Evolutionary conservation across 2,888 invertebrate genomes (phyloP).

Genomic region (Chrysolina oricalcia): DNA sequence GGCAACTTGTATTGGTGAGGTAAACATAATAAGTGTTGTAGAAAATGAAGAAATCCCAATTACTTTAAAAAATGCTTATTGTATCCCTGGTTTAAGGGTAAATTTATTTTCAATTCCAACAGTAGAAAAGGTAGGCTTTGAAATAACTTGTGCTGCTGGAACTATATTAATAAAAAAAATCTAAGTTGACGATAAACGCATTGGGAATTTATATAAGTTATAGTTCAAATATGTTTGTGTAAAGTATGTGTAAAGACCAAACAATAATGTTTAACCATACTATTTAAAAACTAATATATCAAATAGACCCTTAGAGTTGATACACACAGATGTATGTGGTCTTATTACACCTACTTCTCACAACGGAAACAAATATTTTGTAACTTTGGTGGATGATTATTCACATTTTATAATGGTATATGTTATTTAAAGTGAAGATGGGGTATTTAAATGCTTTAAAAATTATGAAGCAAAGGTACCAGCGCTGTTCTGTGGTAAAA

Average conservation of each 20-base stretch:
- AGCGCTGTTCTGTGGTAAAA: background rate
- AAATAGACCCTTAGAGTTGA: background rate
- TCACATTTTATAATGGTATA: background rate
- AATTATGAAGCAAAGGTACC: constrained; percentile 24
- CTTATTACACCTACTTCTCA: background rate
- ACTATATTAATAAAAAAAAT: constrained; percentile 36
- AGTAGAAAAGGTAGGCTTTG: too few species aligned
- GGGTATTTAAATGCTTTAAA: constrained; percentile 29
- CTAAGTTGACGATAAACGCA: constrained; percentile 31
- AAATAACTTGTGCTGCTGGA: constrained; percentile 26
- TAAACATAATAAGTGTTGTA: constrained; percentile 37
- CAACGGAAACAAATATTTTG: background rate
- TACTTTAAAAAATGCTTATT: constrained; percentile 37
- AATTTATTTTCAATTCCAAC: constrained; percentile 34
- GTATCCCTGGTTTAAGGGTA: constrained; percentile 36
- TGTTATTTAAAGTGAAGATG: constrained; percentile 24
- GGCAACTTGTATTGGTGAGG: constrained; percentile 41
- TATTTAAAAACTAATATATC: constrained; percentile 7
- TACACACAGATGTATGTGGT: constrained; percentile 15
- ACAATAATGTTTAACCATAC: constrained; percentile 1
- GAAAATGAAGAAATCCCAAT: constrained; percentile 31
- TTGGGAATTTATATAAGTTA: background rate
- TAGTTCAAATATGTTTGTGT: background rate
- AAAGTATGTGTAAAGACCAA: background rate
- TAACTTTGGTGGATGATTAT: constrained; percentile 19